Conservation (phyloP, 2,113 vertebrate species). For the Misgurnus anguillicaudatus region DNA sequence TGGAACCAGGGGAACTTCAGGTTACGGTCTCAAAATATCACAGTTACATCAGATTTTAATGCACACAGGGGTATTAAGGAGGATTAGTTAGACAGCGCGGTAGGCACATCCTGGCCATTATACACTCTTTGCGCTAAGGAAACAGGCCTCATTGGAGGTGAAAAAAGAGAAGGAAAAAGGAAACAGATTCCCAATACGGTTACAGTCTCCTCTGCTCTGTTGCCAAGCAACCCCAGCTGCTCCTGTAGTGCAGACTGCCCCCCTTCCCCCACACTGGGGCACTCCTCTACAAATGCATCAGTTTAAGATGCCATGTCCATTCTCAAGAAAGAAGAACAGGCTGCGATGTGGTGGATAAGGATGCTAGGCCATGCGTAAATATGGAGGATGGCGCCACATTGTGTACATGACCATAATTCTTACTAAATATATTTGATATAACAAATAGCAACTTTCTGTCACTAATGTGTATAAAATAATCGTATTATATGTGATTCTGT, state of each 20-base stretch:
- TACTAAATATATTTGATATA: not conserved
- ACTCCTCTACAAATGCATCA: constrained; percentile 56
- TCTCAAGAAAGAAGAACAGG: constrained; percentile 23
- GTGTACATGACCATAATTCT: constrained; percentile 5
- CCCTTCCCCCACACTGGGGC: constrained; percentile 50
- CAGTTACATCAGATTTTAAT: constrained; percentile 54
- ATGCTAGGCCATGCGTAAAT: constrained; percentile 7
- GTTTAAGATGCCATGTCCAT: constrained; percentile 49
- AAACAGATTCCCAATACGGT: constrained; percentile 56
- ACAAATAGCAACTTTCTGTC: not conserved
- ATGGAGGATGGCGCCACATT: constrained; percentile 43
- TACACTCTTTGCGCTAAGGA: constrained; percentile 42
- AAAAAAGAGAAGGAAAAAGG: constrained; percentile 50
- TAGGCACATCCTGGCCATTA: constrained; percentile 45
- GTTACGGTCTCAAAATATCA: constrained; percentile 34
- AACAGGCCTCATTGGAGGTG: constrained; percentile 6
- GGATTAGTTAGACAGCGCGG: constrained; percentile 56
- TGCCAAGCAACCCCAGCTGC: constrained; percentile 69
- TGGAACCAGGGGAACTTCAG: constrained; percentile 20
- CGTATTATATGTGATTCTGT: too few species aligned
- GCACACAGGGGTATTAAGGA: constrained; percentile 60
- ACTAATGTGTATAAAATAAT: too few species aligned
- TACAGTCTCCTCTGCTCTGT: constrained; percentile 56
- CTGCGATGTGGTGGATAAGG: constrained; percentile 29
- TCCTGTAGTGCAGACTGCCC: constrained; percentile 40